These are phyloP conservation scores for Choristoneura rosaceana DNA, from an alignment of 2,888 invertebrate species.

Conservation along the genomic window DNA sequence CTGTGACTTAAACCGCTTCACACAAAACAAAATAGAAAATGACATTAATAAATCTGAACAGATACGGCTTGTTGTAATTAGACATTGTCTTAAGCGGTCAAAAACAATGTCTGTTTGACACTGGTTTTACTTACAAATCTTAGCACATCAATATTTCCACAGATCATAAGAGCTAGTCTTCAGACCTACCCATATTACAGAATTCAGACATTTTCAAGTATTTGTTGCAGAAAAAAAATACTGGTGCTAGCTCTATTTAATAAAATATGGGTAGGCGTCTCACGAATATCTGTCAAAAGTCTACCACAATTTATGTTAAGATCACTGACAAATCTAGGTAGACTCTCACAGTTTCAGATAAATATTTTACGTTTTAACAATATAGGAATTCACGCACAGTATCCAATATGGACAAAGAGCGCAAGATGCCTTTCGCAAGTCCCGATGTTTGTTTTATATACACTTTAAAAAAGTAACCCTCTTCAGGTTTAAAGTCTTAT, in stretches of 20 bases:
- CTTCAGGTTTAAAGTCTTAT: slow-evolving; percentile 79
- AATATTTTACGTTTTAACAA: slow-evolving; percentile 84
- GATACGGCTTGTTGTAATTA: slow-evolving; percentile 66
- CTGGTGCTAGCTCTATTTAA: slow-evolving; percentile 76
- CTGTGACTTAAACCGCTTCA: slow-evolving; percentile 66
- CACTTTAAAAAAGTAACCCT: slow-evolving; percentile 82
- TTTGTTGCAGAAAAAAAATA: slow-evolving; percentile 58
- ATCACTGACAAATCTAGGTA: slow-evolving; percentile 82
- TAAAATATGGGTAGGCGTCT: slow-evolving; percentile 62
- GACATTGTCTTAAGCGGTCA: slow-evolving; percentile 75
- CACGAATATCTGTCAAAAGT: slow-evolving; percentile 70
- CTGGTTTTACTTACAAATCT: slow-evolving; percentile 59
- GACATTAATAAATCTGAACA: slow-evolving; percentile 37
- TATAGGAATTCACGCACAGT: slow-evolving; percentile 77
- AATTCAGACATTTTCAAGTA: slow-evolving; percentile 50
- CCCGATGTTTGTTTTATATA: slow-evolving; percentile 81
- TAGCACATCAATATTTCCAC: slow-evolving; percentile 46
- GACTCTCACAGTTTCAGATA: slow-evolving; percentile 80
- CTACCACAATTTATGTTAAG: slow-evolving; percentile 83
- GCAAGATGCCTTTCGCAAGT: slow-evolving; percentile 71
- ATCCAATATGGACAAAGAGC: slow-evolving; percentile 83
- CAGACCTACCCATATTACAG: slow-evolving; percentile 67
- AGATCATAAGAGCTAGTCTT: slow-evolving; percentile 76
- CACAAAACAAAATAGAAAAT: slow-evolving; percentile 46
- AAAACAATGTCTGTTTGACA: slow-evolving; percentile 66